Percentiles rank a stretch among this genome's conserved stretches.
phyloP scores from a whole-genome alignment of 2,888 invertebrate species.

The Acanthococcus lagerstroemiae region DNA sequence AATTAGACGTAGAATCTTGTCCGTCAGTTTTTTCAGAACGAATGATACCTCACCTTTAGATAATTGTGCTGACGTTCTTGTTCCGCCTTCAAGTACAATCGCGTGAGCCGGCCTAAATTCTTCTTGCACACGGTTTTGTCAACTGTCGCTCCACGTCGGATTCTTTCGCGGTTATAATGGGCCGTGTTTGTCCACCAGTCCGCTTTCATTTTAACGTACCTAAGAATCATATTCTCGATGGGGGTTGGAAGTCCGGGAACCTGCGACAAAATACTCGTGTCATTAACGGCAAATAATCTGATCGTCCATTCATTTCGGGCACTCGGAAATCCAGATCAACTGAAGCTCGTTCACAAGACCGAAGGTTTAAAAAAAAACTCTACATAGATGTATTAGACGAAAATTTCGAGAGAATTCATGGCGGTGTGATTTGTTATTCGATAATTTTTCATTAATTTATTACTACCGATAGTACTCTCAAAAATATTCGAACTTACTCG shows the following conservation, averaged over 20 bases:
- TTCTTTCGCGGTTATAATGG: slow-evolving; percentile 97
- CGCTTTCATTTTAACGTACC: slow-evolving; percentile 99
- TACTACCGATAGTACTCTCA: too few relatives aligned
- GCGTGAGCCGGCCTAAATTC: slow-evolving; percentile 93
- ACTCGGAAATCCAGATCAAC: too few relatives aligned
- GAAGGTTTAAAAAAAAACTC: too few relatives aligned
- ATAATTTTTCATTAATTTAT: too few relatives aligned
- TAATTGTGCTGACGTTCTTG: slow-evolving; percentile 99
- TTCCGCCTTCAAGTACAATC: slow-evolving; percentile 91
- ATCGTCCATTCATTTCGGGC: neutral
- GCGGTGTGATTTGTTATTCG: too few relatives aligned
- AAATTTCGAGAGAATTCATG: too few relatives aligned
- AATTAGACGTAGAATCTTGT: neutral
- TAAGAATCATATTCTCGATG: slow-evolving; percentile 99
- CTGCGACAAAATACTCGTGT: slow-evolving; percentile 44
- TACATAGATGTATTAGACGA: too few relatives aligned
- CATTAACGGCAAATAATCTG: neutral
- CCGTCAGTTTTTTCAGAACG: neutral
- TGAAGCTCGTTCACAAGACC: too few relatives aligned
- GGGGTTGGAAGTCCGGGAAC: slow-evolving; percentile 97
- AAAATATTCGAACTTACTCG: too few relatives aligned
- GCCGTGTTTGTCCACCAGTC: slow-evolving; percentile 99
- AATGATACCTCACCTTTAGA: slow-evolving; percentile 77
- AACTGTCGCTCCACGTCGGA: slow-evolving; percentile 97
- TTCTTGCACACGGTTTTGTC: slow-evolving; percentile 99